A percentile compares a stretch with the other conserved stretches of the same genome.
These are phyloP conservation scores for Gobio occitaniae DNA, from an alignment of 2,797 vertebrate genomes.

Conservation along the genomic window DNA sequence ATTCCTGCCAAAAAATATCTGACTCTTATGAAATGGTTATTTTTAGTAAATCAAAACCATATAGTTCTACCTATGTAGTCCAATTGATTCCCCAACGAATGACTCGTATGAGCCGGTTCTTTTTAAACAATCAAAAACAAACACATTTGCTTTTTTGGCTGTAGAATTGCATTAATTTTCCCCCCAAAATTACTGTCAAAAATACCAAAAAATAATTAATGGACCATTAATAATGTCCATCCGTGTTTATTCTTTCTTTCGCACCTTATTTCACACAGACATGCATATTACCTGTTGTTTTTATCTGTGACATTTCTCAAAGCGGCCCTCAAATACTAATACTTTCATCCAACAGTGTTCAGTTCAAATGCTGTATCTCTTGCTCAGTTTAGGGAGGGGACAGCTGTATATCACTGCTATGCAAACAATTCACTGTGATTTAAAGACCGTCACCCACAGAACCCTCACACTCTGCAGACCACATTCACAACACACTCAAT, in stretches of 20 bases:
- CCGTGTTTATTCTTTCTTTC: background rate
- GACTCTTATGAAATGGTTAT: background rate
- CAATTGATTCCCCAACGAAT: background rate
- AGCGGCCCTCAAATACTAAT: background rate
- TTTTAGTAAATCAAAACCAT: background rate
- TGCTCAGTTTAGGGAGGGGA: background rate
- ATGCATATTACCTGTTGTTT: too few relatives aligned
- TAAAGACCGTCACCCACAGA: background rate
- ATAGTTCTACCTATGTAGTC: background rate
- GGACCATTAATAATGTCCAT: background rate
- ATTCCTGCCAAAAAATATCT: background rate
- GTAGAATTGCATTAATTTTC: background rate
- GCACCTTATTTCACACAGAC: background rate
- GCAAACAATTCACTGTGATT: conserved; percentile 41
- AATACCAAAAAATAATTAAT: background rate
- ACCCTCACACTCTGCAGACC: conserved; percentile 14
- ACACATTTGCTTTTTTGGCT: background rate
- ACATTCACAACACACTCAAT: background rate
- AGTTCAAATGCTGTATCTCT: background rate
- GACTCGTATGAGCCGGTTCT: background rate
- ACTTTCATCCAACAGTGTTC: background rate
- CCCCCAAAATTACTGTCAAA: background rate
- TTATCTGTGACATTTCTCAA: too few relatives aligned
- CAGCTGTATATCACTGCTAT: conserved; percentile 23
- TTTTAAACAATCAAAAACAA: background rate